Evolutionary conservation across 1,140 invertebrate species (phyloP), one percentile per base, ranked within the genome.

Genomic region (Calephelis nemesis): DNA sequence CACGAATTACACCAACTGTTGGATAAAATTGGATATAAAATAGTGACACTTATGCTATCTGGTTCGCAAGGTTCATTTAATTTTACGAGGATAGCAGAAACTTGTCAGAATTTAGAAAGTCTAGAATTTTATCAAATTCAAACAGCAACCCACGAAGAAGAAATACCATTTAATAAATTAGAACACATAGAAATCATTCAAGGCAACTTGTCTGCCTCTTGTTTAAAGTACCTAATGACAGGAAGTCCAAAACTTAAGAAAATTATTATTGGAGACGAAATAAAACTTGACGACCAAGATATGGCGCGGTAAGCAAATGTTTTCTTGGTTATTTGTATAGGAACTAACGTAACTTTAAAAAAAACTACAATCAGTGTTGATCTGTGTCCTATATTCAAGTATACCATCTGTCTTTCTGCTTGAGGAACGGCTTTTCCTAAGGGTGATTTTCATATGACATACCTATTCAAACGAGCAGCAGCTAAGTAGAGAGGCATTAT

Each of bases 101-200:
- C 93, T 7, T 94, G 93, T 69, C 91, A 93, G 4, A 91, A 93
- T 69, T 77, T 95, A 11, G 84, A 92, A 63, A 93, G 92, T 72
- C 75, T 95, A 39, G 94, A 95, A 74, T 94, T 93, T 72, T 95
- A 93, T 74, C 93, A 94, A 81, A 92, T 94, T 73, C 93, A 93
- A 65, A 92, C 93, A 15, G 85, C 93, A 0, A 93, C 93, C 0
- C 93, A 94, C 66, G 90, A 93, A 77, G 88, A 91, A 50, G 92
- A 94, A 68, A 88, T 92, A 30, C 93, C 91, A 12, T 95, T 95
- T 79, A 92, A 93, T 73, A 92, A 92, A 73, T 87, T 95, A 63
- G 92, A 94, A 70, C 93, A 94, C 48, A 83, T 95, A 40, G 94
- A 95, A 82, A 93, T 95, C 45, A 90, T 94, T 39, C 93, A 94